A percentile compares a stretch with the other conserved stretches of the same genome.
These are phyloP conservation scores for Balanococcus diminutus DNA, from an alignment of 2,888 invertebrate genomes.

Conservation along the genomic window DNA sequence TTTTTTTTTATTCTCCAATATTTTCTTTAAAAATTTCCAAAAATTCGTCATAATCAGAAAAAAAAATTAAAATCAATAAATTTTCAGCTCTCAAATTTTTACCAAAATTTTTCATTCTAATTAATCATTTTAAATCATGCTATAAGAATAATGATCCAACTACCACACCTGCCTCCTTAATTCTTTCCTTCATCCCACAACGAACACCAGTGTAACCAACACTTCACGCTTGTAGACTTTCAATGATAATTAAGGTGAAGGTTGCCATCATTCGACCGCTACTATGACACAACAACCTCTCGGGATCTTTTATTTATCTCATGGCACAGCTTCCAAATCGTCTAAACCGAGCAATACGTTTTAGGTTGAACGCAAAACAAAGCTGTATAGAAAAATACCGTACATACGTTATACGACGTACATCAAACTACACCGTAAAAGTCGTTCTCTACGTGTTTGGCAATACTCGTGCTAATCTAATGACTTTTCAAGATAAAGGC, in stretches of 20 bases:
- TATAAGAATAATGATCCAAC: too few relatives aligned
- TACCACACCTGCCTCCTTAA: neutral
- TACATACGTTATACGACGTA: too few relatives aligned
- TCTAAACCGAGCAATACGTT: neutral
- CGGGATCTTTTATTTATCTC: neutral
- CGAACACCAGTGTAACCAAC: neutral
- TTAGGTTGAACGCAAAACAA: neutral
- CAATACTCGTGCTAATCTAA: neutral
- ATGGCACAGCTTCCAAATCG: neutral
- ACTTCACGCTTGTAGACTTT: neutral
- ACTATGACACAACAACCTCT: neutral
- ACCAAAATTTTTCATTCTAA: too few relatives aligned
- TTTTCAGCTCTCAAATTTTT: too few relatives aligned
- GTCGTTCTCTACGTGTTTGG: neutral
- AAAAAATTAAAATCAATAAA: too few relatives aligned
- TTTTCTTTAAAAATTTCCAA: too few relatives aligned
- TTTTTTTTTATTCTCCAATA: too few relatives aligned
- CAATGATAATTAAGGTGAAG: neutral
- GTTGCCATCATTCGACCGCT: neutral
- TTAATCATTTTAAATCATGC: too few relatives aligned
- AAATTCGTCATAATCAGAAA: too few relatives aligned
- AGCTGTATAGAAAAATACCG: neutral
- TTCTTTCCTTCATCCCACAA: too few relatives aligned
- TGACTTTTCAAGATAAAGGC: neutral
- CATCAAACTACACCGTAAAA: too few relatives aligned